Percentiles rank a stretch among this genome's conserved stretches.
Conservation (phyloP, 2,888 invertebrate species). For the Scelioninae gen. 1 region DNA sequence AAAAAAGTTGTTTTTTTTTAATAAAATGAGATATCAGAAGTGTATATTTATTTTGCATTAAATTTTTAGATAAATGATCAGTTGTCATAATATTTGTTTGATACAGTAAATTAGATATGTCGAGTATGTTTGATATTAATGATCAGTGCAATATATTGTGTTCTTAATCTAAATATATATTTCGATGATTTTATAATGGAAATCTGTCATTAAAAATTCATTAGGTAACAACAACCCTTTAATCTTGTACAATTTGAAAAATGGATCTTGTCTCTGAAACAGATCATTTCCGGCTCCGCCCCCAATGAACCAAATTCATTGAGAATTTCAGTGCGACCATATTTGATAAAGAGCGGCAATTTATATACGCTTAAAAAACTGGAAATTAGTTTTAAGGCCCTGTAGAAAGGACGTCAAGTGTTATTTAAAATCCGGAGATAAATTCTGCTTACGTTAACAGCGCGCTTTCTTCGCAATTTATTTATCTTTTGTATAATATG, state of each 20-base stretch:
- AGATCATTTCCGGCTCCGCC: slow-evolving; percentile 4
- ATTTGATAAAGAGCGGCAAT: slow-evolving; percentile 32
- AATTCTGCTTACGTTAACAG: slow-evolving; percentile 11
- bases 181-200: neutral
- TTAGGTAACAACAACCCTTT: slow-evolving; percentile 7
- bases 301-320: neutral
- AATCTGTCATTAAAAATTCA: slow-evolving; percentile 22
- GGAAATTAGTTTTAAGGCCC: slow-evolving; percentile 21
- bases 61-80: slow-evolving; percentile 23
- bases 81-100: slow-evolving; percentile 14
- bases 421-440: slow-evolving; percentile 23
- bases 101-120: slow-evolving; percentile 6
- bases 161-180: neutral
- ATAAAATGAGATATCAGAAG: neutral
- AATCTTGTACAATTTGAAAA: slow-evolving; percentile 15
- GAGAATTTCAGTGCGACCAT: slow-evolving; percentile 10
- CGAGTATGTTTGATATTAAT: slow-evolving; percentile 26
- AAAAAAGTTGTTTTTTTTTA: neutral
- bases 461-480: slow-evolving; percentile 18
- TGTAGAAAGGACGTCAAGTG: slow-evolving; percentile 16
- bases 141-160: neutral
- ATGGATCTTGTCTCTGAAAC: too few relatives aligned
- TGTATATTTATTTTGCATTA: slow-evolving; percentile 3
- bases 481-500: slow-evolving; percentile 17
- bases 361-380: slow-evolving; percentile 29